phyloP scores from a whole-genome alignment of 2,113 vertebrate genomes.

The Muntiacus reevesi region DNA sequence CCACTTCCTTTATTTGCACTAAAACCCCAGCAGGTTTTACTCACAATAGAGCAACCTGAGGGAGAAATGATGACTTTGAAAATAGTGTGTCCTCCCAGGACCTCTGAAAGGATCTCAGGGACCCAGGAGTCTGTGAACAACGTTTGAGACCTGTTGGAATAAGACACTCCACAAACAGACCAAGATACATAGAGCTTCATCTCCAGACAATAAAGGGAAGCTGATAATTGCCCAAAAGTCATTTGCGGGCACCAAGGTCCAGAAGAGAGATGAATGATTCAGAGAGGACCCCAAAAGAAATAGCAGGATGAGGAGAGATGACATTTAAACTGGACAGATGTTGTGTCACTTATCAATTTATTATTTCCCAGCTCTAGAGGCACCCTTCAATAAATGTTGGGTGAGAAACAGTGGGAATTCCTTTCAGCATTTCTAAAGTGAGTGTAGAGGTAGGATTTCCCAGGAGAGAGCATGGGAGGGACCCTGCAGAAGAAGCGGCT shows the following conservation, averaged over 20 bases:
- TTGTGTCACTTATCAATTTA: background rate
- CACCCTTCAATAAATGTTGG: background rate
- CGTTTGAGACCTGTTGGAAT: background rate
- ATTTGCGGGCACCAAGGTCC: background rate
- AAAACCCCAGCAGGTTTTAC: background rate
- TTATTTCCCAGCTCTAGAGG: background rate
- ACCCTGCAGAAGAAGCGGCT: background rate
- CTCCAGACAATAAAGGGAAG: background rate
- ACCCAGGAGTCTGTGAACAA: background rate
- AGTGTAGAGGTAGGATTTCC: rapidly evolving
- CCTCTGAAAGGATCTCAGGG: background rate
- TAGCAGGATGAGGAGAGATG: background rate
- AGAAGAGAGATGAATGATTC: background rate
- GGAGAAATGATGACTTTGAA: background rate
- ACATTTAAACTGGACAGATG: background rate
- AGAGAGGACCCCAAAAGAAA: background rate
- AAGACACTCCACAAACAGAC: background rate
- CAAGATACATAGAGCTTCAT: background rate
- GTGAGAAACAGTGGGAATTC: background rate
- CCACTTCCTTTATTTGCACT: background rate
- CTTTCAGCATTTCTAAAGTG: background rate
- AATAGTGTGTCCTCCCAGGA: background rate
- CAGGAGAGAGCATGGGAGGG: background rate
- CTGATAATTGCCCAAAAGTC: background rate
- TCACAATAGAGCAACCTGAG: background rate